These are phyloP conservation scores for Ceriagrion tenellum DNA, from an alignment of 2,888 invertebrate species.

Conservation along the genomic window DNA sequence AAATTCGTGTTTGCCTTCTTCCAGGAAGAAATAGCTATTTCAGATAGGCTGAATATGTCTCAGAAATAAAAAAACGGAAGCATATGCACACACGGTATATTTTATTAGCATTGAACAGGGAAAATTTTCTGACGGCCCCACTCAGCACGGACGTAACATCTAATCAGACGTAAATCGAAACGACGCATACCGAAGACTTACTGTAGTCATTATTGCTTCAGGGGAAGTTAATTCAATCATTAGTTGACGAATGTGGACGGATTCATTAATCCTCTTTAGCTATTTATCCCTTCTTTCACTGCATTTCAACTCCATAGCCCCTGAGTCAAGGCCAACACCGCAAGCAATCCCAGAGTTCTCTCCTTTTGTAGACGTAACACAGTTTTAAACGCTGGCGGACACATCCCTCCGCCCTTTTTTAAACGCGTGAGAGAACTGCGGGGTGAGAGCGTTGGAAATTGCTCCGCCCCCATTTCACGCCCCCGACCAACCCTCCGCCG, in stretches of 20 bases:
- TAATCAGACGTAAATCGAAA: too few species aligned
- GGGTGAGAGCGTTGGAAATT: slow-evolving; percentile 1
- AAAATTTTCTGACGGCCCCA: too few species aligned
- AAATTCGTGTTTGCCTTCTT: too few species aligned
- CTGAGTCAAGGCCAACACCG: background rate
- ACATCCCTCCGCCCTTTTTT: slow-evolving; percentile 1
- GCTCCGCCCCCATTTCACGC: background rate
- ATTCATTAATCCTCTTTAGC: background rate
- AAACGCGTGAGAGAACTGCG: background rate
- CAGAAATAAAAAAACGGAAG: too few species aligned
- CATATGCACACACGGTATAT: too few species aligned
- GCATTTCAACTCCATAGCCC: background rate
- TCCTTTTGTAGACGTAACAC: background rate
- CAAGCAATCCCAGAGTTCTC: background rate
- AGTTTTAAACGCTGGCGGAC: background rate
- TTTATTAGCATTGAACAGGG: too few species aligned
- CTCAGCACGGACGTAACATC: too few species aligned
- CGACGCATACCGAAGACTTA: too few species aligned
- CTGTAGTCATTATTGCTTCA: too few species aligned
- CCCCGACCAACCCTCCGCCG: background rate
- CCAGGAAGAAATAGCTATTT: too few species aligned
- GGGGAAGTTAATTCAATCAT: too few species aligned
- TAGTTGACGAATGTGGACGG: background rate
- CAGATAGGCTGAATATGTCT: too few species aligned
- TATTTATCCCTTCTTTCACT: background rate